Evolutionary conservation across 2,797 vertebrate species (phyloP).

Genomic region (Glossophaga mutica): DNA sequence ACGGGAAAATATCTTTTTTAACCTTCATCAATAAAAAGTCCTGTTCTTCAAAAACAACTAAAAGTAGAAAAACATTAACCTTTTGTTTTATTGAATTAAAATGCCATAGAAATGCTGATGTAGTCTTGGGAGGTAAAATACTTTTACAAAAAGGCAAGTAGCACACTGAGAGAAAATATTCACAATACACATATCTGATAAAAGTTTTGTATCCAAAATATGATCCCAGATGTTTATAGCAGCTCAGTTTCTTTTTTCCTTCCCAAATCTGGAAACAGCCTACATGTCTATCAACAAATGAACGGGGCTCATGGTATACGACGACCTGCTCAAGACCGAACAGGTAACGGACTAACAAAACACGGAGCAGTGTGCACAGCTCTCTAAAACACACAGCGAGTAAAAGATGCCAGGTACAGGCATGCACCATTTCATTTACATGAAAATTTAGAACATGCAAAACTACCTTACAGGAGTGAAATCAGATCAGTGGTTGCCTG

Average conservation of each 20-base stretch:
- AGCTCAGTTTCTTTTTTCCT: not conserved
- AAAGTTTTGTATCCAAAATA: slow-evolving; percentile 19
- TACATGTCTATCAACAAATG: not conserved
- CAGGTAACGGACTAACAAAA: not conserved
- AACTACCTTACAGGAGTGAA: slow-evolving; percentile 21
- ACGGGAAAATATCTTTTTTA: not conserved
- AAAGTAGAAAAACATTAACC: slow-evolving; percentile 84
- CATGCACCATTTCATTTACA: not conserved
- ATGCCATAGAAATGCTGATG: slow-evolving; percentile 86
- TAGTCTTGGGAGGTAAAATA: slow-evolving; percentile 84
- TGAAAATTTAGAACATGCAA: not conserved
- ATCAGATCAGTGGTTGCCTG: not conserved
- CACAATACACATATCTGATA: not conserved
- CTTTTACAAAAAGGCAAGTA: slow-evolving; percentile 76
- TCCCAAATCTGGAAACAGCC: not conserved
- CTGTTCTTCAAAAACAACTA: slow-evolving; percentile 37
- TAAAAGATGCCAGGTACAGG: not conserved
- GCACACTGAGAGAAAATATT: not conserved
- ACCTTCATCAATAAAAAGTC: slow-evolving; percentile 1
- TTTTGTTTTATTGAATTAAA: slow-evolving; percentile 90
- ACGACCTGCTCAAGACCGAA: not conserved
- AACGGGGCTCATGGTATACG: not conserved
- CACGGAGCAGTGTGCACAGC: not conserved
- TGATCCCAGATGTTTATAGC: not conserved
- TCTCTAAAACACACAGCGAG: not conserved